Evolutionary conservation across 2,888 invertebrate species (phyloP), one percentile per base, ranked within the genome.

Genomic region (Entomobrya multifasciata): DNA sequence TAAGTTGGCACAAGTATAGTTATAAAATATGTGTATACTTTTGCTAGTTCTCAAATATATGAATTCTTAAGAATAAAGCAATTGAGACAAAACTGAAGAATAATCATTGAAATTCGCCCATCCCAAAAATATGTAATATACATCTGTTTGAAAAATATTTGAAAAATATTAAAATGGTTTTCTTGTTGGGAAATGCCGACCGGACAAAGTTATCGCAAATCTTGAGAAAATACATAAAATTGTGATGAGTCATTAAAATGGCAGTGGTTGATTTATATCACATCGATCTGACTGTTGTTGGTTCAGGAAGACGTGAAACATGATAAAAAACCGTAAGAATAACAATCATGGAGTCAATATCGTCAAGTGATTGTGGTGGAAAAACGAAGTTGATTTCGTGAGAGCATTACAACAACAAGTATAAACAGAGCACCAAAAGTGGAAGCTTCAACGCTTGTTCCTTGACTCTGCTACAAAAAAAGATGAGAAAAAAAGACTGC

Each of bases 191-290:
- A 77, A 80, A 74, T 77, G 74, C 60, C 87, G 57, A 76, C 77
- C 77, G 13, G 36, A 86, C 88, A 88, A 88, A 88, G 88, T 88
- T 88, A 88, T 88, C 88, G 76, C 55, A 70, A 81, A 87, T 84
- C 81, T 60, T 41, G 67, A 84, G 77, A 81, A 87, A 86, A 79
- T 74, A 62, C 83, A 84, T 79, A 85, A 76, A 88, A 88, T 84
- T 80, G 80, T 84, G 77, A 85, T 81, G 80, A 88, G 81, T 88
- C 79, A 87, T 87, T 79, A 88, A 83, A 81, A 62, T 25, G 60
- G 62, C 49, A 76, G 70, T 86, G 76, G 44, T 72, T 74, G 78
- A 84, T n/a, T 84, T 67, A 60, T 83, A 76, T 76, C 83, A 15
- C 67, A 74, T 67, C 79, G 57, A 60, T 70, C 70, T 70, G 60